Percentiles rank a stretch among this genome's conserved stretches.
Conservation (phyloP, 2,888 invertebrate species). For the Cyclophora albipunctata region DNA sequence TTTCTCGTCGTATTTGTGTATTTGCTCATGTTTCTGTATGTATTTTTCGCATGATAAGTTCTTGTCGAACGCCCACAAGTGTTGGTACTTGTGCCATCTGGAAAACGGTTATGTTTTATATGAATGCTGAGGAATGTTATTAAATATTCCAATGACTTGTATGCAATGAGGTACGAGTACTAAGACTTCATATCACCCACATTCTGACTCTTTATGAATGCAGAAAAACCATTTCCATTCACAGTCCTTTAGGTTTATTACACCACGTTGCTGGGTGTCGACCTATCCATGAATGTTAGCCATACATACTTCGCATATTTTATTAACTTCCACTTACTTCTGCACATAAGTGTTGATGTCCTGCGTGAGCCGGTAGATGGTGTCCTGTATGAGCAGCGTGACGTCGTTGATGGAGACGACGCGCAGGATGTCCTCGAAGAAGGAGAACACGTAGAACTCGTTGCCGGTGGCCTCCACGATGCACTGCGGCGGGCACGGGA, state of each 20-base stretch:
- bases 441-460: constrained; percentile 80
- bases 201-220: no score
- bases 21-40: constrained; percentile 74
- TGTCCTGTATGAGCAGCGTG: constrained; percentile 79
- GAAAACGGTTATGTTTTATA: background rate
- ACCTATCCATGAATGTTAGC: no score
- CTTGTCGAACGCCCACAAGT: constrained; percentile 87
- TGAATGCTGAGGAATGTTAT: background rate
- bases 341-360: constrained; percentile 78
- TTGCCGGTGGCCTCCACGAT: constrained; percentile 72
- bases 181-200: no score
- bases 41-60: constrained; percentile 84
- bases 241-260: no score
- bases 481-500: constrained; percentile 79
- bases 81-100: constrained; percentile 84
- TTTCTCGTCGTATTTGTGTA: constrained; percentile 84
- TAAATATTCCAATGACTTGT: background rate
- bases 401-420: constrained; percentile 82
- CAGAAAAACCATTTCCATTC: no score
- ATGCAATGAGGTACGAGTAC: no score
- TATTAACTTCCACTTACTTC: constrained; percentile 48
- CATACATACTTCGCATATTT: no score
- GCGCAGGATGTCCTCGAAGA: constrained; percentile 85
- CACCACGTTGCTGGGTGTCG: no score
- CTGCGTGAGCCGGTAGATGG: constrained; percentile 78